These are phyloP conservation scores for Rhea pennata DNA, from an alignment of 2,113 vertebrate species.

Conservation along the genomic window DNA sequence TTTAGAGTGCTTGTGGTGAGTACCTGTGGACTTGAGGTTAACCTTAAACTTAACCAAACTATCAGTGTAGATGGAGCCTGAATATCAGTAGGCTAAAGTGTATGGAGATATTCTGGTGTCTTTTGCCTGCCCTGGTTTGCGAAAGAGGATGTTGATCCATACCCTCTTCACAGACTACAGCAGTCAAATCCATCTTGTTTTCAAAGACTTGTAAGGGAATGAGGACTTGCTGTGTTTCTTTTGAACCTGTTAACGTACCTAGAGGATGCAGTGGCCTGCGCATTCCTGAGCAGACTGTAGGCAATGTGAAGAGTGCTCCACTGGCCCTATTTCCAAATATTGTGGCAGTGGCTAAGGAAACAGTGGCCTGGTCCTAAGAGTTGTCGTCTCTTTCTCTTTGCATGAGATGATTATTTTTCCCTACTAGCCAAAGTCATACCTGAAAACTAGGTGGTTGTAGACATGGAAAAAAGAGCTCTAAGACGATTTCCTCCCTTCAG, in stretches of 20 bases:
- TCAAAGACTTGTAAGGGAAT: not conserved
- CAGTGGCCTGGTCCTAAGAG: not conserved
- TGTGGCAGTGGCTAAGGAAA: not conserved
- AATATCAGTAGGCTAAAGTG: not conserved
- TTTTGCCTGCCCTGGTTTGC: not conserved
- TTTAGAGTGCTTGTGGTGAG: not conserved
- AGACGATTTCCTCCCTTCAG: conserved; percentile 9
- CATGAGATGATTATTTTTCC: not conserved
- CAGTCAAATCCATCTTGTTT: not conserved
- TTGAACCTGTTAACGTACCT: not conserved
- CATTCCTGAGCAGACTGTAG: not conserved
- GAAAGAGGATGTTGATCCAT: not conserved
- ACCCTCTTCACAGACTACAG: not conserved
- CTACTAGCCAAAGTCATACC: not conserved
- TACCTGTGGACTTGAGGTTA: not conserved
- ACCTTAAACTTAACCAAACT: not conserved
- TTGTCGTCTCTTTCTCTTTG: not conserved
- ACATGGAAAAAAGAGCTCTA: not conserved
- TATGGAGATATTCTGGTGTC: not conserved
- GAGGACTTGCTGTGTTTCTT: not conserved
- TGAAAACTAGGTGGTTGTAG: conserved; percentile 12
- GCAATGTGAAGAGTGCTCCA: not conserved
- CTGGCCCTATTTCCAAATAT: not conserved
- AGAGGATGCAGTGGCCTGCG: not conserved
- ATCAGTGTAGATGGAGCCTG: not conserved